Conservation (phyloP, 2,888 invertebrate genomes). For the Drosophila neutralis region DNA sequence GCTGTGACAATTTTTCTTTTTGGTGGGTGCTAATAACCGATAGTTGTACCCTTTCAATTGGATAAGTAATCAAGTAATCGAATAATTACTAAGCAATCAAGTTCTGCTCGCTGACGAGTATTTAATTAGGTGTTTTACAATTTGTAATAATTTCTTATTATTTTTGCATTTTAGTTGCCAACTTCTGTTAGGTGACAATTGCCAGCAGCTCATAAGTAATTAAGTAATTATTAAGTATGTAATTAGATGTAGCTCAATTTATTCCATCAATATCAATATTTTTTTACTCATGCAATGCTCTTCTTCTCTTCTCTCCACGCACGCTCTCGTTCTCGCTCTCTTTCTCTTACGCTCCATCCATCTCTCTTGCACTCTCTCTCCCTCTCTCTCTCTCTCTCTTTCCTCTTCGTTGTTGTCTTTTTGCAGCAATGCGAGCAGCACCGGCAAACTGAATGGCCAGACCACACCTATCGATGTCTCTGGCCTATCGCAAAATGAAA, state of each 20-base stretch:
- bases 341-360: conserved; percentile 20
- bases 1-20: neutral
- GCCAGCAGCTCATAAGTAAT: conserved; percentile 6
- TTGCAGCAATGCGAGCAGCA: conserved; percentile 82
- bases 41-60: neutral
- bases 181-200: neutral
- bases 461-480: conserved; percentile 85
- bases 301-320: neutral
- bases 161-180: neutral
- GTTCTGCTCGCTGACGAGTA: neutral
- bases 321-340: conserved; percentile 13
- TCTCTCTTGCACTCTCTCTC: conserved; percentile 12
- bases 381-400: conserved; percentile 21
- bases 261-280: conserved; percentile 11
- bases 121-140: neutral
- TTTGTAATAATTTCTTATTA: neutral
- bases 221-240: conserved; percentile 9
- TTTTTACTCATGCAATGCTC: conserved; percentile 47
- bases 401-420: conserved; percentile 15
- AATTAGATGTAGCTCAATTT: conserved; percentile 12
- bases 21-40: conserved; percentile 30
- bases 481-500: conserved; percentile 86
- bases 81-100: neutral
- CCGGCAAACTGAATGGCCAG: conserved; percentile 85
- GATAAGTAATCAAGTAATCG: neutral